Evolutionary conservation across 2,888 invertebrate species (phyloP), one percentile per base, ranked within the genome.

Genomic region (Epinotia demarniana): DNA sequence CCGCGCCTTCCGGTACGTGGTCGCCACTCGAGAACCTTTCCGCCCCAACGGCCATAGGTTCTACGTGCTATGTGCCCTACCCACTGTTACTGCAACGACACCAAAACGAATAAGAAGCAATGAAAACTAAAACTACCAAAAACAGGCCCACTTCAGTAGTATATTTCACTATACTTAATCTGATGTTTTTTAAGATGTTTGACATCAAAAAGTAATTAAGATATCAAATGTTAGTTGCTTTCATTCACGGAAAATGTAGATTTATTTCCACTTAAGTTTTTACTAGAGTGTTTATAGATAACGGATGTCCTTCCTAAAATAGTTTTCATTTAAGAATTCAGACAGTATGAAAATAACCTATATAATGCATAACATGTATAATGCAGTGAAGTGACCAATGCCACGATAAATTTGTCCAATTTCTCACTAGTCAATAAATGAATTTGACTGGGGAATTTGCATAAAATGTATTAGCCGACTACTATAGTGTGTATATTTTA

Each of bases 261-360:
- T 72, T 72, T 72, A 63, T 72, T 55, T 16, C 19, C 23, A 72
- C 72, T 72, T 63, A 63, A 57, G 63, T 23, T 63, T 72, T 23
- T 19, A 63, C 55, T 55, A 39, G 62, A 23, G 11, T 57, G 39
- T 57, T 72, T 49, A 63, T 43, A 55, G 71, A 23, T 43, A 23
- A 62, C 71, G 71, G 71, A 72, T 72, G 72, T 43, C 13, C 3
- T 18, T 63, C 55, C 39, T 33, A 55, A 63, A 72, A 72, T 55
- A 63, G 18, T 55, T 55, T 53, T 55, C 39, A 39, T 55, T 63
- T 53, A 39, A 19, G 16, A n/a, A n/a, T 39, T 39, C 39, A 39
- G 27, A 39, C 12, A n/a, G 19, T 55, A 18, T 39, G 49, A 12
- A 63, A 55, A 71, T 23, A 13, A 66, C 6, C 23, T 13, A 58